These are phyloP conservation scores for Calliphora vicina DNA, from an alignment of 1,140 invertebrate genomes.

Conservation along the genomic window DNA sequence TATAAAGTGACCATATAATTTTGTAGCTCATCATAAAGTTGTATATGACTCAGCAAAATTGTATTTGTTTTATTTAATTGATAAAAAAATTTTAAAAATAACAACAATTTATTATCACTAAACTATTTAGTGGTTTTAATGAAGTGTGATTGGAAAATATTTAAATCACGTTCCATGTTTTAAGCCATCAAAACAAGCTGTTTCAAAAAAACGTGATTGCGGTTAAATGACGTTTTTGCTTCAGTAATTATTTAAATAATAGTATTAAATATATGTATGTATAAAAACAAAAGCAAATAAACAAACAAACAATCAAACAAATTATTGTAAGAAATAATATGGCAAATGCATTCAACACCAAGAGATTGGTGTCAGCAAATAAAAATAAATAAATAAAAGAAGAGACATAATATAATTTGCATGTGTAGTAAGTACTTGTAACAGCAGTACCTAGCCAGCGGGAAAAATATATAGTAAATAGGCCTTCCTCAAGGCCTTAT, in stretches of 20 bases:
- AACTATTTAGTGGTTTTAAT: neutral
- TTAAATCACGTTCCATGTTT: conserved; percentile 11
- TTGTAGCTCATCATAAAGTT: no score
- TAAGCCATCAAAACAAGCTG: neutral
- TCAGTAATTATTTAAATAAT: neutral
- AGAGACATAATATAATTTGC: neutral
- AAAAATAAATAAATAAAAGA: neutral
- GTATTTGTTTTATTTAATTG: no score
- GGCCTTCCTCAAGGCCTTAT: no score
- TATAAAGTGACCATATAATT: no score
- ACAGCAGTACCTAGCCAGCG: no score
- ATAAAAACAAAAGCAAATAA: neutral
- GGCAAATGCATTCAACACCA: neutral
- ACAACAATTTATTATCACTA: neutral
- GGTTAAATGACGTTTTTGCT: neutral
- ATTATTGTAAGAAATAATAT: no score
- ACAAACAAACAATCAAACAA: neutral
- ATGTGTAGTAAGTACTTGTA: no score
- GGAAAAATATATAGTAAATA: no score
- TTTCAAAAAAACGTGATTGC: conserved; percentile 21
- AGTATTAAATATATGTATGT: no score
- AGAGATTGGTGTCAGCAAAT: neutral
- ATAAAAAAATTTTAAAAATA: no score
- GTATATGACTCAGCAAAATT: no score
- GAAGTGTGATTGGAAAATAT: neutral